These are phyloP conservation scores for Cyanoderma ruficeps DNA, from an alignment of 2,113 vertebrate genomes.

Conservation along the genomic window DNA sequence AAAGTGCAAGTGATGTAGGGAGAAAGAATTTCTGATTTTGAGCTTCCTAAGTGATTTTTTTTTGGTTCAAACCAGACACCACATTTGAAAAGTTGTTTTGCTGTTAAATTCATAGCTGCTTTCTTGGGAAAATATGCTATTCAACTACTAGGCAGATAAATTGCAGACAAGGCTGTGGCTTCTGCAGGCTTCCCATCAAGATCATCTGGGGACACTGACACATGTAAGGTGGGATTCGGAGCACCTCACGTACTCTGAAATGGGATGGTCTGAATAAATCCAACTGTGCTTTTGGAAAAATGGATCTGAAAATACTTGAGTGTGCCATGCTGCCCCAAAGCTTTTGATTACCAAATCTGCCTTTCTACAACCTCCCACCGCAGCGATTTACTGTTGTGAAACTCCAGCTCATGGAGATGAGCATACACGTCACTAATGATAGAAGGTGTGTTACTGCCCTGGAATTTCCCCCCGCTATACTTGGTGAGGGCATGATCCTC, in stretches of 20 bases:
- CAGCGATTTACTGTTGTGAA: neutral
- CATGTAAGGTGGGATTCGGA: neutral
- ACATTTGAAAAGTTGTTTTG: neutral
- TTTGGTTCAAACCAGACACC: neutral
- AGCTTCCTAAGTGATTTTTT: neutral
- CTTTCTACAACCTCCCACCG: rapidly evolving
- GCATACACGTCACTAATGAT: no score
- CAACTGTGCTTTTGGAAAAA: neutral
- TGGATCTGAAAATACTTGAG: neutral
- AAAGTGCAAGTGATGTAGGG: neutral
- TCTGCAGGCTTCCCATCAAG: neutral
- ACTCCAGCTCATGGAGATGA: neutral
- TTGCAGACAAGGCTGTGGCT: neutral
- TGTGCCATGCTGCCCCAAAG: neutral
- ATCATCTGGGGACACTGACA: neutral
- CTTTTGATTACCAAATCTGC: neutral
- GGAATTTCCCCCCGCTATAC: neutral
- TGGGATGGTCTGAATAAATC: neutral
- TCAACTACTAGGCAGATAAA: neutral
- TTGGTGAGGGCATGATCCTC: neutral
- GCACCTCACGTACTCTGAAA: rapidly evolving
- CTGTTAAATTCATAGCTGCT: neutral
- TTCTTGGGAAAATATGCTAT: neutral
- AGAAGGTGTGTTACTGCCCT: neutral
- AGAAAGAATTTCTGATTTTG: neutral